Percentiles rank a stretch among this genome's conserved stretches.
phyloP scores from a whole-genome alignment of 2,113 vertebrate species.

The Camelus bactrianus region DNA sequence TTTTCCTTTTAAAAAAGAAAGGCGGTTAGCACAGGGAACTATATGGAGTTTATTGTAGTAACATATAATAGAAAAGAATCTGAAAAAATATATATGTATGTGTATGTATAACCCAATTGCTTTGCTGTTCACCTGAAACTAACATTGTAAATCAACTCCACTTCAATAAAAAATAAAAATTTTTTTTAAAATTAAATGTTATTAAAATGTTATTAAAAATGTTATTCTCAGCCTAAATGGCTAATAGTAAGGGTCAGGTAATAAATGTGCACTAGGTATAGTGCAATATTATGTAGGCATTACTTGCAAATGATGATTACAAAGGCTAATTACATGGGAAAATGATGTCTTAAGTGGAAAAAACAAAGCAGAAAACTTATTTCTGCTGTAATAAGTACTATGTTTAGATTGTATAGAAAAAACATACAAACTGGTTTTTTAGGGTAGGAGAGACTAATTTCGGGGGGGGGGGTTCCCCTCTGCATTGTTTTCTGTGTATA shows the following conservation, averaged over 20 bases:
- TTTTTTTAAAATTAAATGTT: no score
- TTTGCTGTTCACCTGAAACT: no score
- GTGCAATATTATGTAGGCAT: background rate
- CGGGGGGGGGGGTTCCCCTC: fast-evolving
- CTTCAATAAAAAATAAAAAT: no score
- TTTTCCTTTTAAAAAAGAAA: background rate
- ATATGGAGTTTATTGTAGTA: no score
- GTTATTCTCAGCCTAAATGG: background rate
- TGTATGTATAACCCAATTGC: no score
- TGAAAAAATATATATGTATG: no score
- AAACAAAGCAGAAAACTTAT: background rate
- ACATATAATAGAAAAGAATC: no score
- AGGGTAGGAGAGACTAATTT: background rate
- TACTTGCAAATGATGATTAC: background rate
- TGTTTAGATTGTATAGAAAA: background rate
- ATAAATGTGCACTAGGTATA: background rate
- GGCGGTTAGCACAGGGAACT: no score
- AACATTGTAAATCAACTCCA: no score
- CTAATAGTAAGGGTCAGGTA: background rate
- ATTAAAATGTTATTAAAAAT: slow-evolving; percentile 18
- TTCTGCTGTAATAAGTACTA: background rate
- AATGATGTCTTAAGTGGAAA: background rate
- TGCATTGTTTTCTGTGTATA: background rate
- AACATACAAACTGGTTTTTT: background rate
- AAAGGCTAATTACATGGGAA: background rate